Base-by-base conservation (phyloP, 2,888 invertebrate species). In the Agrotis clavis region DNA sequence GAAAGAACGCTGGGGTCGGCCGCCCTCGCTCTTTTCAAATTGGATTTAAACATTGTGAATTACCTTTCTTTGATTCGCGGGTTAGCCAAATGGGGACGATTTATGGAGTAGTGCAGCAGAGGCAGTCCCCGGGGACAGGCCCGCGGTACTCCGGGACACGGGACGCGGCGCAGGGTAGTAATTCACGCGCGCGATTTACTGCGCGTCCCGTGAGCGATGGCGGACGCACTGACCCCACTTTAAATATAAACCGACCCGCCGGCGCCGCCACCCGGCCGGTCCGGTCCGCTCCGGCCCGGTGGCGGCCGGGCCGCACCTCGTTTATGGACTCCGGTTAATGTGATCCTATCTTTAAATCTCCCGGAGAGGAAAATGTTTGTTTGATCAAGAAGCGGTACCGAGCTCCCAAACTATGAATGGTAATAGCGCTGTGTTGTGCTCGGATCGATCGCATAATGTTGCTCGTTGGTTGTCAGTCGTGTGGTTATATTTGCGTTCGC, bases 31-130 rank as follows among this genome's bases (percentile, higher is more conserved):
- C 74, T 74, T 81, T 82, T 85, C 89, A 93, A 94, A 95, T 94
- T 94, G 94, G 94, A 94, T 94, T 94, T 94, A 94, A 94, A 94
- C 94, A 93, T 94, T 93, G 93, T 92, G 94, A 94, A 95, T 94
- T 94, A 94, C 94, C 92, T 94, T 92, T 92, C 93, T 94, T 94
- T 94, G 94, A 94, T 94, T 95, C 94, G 94, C 94, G 94, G 95
- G 94, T 92, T 93, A 93, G 93, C 92, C 94, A 92, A 93, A 93
- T 91, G 94, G 94, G 94, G 93, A 94, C 94, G 93, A 95, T 94
- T 94, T 94, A 94, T 94, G 92, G 92, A 92, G 91, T 88, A 87
- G 87, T 87, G 89, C 88, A 86, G 89, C 83, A 67, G 84, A 78
- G 84, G 72, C 75, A 72, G 75, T 84, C 87, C 86, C 85, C 63